Evolutionary conservation across 2,113 vertebrate species (phyloP).

Genomic region (Glaucidium brasilianum): DNA sequence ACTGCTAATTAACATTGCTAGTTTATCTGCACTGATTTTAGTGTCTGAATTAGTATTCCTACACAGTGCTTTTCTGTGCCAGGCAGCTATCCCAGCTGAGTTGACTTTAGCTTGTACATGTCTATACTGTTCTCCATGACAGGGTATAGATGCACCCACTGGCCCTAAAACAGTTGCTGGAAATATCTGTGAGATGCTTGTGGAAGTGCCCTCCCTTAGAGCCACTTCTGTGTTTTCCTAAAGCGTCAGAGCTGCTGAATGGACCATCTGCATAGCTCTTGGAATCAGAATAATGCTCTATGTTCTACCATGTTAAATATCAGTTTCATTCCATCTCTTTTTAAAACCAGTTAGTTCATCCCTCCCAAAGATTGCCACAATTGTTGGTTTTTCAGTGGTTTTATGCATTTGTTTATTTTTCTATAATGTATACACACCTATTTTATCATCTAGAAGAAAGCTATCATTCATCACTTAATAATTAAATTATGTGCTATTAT

Average conservation of each 20-base stretch:
- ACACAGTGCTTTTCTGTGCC: neutral
- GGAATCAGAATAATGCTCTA: neutral
- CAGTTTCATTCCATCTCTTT: neutral
- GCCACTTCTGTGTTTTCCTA: neutral
- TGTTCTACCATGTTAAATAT: neutral
- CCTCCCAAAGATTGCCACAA: neutral
- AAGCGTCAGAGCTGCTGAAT: neutral
- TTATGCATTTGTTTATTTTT: neutral
- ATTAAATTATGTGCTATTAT: neutral
- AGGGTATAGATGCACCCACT: rapidly evolving
- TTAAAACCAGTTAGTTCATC: neutral
- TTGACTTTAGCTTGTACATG: neutral
- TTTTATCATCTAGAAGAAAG: neutral
- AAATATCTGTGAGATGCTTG: neutral
- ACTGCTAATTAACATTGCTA: neutral
- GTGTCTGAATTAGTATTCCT: neutral
- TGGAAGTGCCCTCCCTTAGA: neutral
- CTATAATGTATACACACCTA: neutral
- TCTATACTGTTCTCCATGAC: neutral
- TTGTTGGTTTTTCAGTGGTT: neutral
- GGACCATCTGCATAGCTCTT: neutral
- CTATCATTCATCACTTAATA: neutral
- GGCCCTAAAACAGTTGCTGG: neutral
- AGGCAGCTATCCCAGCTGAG: neutral
- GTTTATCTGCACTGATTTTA: neutral